Percentiles rank a stretch among this genome's conserved stretches.
Evolutionary conservation across 2,113 vertebrate genomes (phyloP).

Genomic region (Meriones unguiculatus): DNA sequence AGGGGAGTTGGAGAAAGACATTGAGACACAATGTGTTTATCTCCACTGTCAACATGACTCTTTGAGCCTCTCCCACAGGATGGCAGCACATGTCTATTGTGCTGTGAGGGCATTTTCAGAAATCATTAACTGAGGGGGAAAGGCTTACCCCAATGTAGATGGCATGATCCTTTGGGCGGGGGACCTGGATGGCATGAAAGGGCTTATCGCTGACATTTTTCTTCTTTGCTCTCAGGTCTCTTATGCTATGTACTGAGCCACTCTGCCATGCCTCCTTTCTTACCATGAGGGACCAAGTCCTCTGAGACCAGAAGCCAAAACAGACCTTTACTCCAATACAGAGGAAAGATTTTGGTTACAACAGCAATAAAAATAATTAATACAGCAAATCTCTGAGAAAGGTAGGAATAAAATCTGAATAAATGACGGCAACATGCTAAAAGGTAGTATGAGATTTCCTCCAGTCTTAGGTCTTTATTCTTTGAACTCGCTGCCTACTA

Average conservation of each 20-base stretch:
- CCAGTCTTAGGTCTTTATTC: conserved; percentile 34
- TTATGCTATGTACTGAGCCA: not conserved
- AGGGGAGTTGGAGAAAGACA: not conserved
- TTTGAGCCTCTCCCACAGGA: not conserved
- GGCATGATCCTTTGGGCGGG: not conserved
- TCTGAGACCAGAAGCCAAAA: not conserved
- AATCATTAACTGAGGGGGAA: not conserved
- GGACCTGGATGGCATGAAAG: not conserved
- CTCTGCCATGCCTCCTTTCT: too few relatives aligned
- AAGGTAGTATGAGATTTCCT: conserved; percentile 27
- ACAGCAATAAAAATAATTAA: not conserved
- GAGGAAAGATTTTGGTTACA: not conserved
- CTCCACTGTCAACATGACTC: not conserved
- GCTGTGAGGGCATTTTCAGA: not conserved
- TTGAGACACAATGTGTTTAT: not conserved
- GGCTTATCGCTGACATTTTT: not conserved
- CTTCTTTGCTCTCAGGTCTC: not conserved
- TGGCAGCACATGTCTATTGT: not conserved
- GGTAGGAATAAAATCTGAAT: not conserved
- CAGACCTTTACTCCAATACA: not conserved
- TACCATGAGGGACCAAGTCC: not conserved
- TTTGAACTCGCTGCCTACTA: not conserved
- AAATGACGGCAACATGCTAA: not conserved
- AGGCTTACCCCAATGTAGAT: not conserved
- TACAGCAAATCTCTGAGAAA: not conserved